phyloP scores from a whole-genome alignment of 2,113 vertebrate species.

The Tamias sibiricus region DNA sequence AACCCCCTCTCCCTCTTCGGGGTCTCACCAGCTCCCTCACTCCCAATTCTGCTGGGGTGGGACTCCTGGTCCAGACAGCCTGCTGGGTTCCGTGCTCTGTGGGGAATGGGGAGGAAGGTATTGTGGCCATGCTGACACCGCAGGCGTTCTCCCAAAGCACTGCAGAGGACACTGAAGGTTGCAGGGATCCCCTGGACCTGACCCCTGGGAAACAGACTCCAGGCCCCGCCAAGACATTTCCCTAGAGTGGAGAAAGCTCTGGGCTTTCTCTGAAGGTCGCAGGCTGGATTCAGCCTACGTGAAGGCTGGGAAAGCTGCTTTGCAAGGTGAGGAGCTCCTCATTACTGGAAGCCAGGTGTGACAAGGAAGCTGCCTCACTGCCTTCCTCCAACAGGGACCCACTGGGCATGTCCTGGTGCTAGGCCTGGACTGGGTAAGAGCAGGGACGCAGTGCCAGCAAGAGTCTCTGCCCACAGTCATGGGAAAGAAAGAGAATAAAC shows the following conservation, averaged over 20 bases:
- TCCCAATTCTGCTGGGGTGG: not conserved
- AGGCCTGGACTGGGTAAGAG: not conserved
- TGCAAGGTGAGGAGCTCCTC: not conserved
- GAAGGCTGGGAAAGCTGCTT: not conserved
- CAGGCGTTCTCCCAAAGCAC: not conserved
- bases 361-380: not conserved
- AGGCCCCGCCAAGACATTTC: not conserved
- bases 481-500: not conserved
- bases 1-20: not conserved
- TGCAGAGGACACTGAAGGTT: not conserved
- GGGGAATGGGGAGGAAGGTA: not conserved
- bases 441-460: no score
- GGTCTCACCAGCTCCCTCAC: not conserved
- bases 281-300: not conserved
- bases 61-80: not conserved
- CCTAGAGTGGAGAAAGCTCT: fast-evolving
- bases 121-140: no score
- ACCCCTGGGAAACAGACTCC: not conserved
- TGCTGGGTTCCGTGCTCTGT: not conserved
- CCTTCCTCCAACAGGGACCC: not conserved
- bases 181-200: not conserved
- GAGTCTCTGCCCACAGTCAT: not conserved
- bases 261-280: not conserved
- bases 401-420: not conserved
- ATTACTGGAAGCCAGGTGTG: not conserved